Evolutionary conservation across 2,113 vertebrate species (phyloP), one percentile per base, ranked within the genome.

Genomic region (Heterochromis multidens): DNA sequence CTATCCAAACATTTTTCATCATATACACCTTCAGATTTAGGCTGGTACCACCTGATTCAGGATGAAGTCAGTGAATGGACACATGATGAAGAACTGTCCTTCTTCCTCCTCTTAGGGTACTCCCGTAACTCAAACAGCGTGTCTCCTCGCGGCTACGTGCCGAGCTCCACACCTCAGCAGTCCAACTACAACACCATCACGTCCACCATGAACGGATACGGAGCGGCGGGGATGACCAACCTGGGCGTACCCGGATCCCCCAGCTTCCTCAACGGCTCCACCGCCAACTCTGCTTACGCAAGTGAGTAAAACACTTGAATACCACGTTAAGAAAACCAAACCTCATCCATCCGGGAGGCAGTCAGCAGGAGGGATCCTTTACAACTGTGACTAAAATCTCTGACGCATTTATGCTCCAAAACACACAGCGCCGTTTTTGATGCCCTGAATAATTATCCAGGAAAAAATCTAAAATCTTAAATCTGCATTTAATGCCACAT

Each of bases 251-350:
- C 98, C 0, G 97, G 97, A 2, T 99, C 98, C 17, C 98, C 98
- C 29, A 97, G 97, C 93, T 99, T 99, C 96, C 98, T 99, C 91
- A 99, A 97, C 14, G 98, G 98, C 81, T 97, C 98, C 91, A 95
- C 97, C 0, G 97, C 97, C 94, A 98, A 97, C 94, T 99, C 98
- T 4, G 98, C 98, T 81, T 99, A 99, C 35, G 97, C 98, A 95
- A 98, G 98, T 99, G 95, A 98, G 98, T 93, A 58, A 16, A 11
- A 49, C 3, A 16, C 7, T 21, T 74, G n/a, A 54, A 54, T n/a
- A 74, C n/a, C 6, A 1, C 70, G 33, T 74, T 54, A 52, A 74
- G 11, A 4, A 33, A 52, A 74, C 70, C 67, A 74, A 11, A 56
- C 1, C 23, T 59, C 60, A 40, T 72, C 62, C 57, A 46, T 25